phyloP scores from a whole-genome alignment of 2,113 vertebrate species.

The Tragelaphus scriptus region DNA sequence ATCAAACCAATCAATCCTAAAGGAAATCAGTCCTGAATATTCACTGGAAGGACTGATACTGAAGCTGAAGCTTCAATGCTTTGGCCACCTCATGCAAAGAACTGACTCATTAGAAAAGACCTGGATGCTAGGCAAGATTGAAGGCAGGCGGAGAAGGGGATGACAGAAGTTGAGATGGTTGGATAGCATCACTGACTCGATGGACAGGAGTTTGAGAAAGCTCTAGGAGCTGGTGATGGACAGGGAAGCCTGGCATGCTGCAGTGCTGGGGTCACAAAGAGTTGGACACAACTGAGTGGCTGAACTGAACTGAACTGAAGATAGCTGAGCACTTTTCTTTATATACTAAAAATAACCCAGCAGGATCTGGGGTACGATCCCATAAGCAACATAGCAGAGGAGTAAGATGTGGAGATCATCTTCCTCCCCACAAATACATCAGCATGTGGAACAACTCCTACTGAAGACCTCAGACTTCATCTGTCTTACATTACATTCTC shows the following conservation, averaged over 20 bases:
- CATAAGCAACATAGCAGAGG: not conserved
- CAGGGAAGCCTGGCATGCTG: not conserved
- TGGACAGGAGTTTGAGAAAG: not conserved
- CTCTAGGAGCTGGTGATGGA: not conserved
- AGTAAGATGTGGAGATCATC: not conserved
- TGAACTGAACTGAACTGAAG: not conserved
- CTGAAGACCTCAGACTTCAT: not conserved
- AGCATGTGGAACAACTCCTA: not conserved
- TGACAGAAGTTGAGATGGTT: not conserved
- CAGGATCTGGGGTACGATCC: not conserved
- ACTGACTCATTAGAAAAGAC: not conserved
- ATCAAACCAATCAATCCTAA: not conserved
- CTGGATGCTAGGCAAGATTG: not conserved
- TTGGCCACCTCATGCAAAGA: not conserved
- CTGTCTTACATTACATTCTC: not conserved
- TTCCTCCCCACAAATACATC: not conserved
- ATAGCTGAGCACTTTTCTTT: not conserved
- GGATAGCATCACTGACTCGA: not conserved
- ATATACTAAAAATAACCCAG: not conserved
- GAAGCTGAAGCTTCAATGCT: not conserved
- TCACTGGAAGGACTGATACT: not conserved
- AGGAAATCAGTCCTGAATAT: not conserved
- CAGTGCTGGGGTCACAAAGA: not conserved
- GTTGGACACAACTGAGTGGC: not conserved
- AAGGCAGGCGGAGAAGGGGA: not conserved